Evolutionary conservation across 2,113 vertebrate species (phyloP).

Genomic region (Notarius lentiginosus): DNA sequence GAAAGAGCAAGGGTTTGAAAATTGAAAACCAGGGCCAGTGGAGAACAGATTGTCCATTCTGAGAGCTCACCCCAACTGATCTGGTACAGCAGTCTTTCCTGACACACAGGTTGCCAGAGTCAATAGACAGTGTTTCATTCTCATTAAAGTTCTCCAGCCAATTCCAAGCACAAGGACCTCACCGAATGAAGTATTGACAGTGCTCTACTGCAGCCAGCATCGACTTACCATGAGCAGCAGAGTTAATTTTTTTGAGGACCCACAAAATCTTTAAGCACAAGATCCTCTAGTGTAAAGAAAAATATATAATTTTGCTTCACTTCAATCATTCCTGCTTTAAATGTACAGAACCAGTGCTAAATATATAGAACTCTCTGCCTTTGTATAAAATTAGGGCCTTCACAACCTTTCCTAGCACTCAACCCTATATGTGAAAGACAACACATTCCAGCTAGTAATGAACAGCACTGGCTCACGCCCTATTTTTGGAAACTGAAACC

Average conservation of each 20-base stretch:
- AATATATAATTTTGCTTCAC: not conserved
- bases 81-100: slow-evolving; percentile 48
- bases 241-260: slow-evolving; percentile 6
- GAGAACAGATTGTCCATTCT: slow-evolving; percentile 49
- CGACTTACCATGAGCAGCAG: slow-evolving; percentile 38
- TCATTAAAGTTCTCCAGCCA: slow-evolving; percentile 51
- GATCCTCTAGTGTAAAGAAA: not conserved
- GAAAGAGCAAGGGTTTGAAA: not conserved
- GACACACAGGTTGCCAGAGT: slow-evolving; percentile 44
- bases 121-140: slow-evolving; percentile 53
- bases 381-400: slow-evolving; percentile 27
- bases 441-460: slow-evolving; percentile 5
- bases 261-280: not conserved
- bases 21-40: slow-evolving; percentile 26
- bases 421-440: slow-evolving; percentile 15
- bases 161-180: slow-evolving; percentile 50
- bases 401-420: slow-evolving; percentile 33
- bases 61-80: slow-evolving; percentile 30
- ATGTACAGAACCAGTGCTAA: too few relatives aligned
- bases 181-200: slow-evolving; percentile 53
- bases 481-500: slow-evolving; percentile 22
- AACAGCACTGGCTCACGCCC: not conserved
- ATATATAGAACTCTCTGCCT: not conserved
- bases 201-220: slow-evolving; percentile 12
- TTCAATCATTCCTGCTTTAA: not conserved